Percentiles rank a stretch among this genome's conserved stretches.
Evolutionary conservation across 2,888 invertebrate species (phyloP).

Genomic region (Volucella zonaria): DNA sequence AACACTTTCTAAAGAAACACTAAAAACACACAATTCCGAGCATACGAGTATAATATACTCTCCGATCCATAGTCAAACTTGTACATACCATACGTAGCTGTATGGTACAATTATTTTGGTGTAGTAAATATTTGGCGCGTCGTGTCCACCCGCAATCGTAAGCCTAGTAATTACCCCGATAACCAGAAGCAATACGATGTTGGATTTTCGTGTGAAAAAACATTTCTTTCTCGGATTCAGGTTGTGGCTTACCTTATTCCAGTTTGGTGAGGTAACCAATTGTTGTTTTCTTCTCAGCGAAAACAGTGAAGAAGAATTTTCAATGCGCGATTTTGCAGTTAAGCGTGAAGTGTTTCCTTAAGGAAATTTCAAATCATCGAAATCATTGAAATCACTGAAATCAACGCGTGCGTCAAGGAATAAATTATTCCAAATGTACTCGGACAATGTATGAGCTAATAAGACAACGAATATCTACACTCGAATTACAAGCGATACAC

Average conservation of each 20-base stretch:
- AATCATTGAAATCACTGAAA: not conserved
- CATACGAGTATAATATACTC: too few relatives aligned
- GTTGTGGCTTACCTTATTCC: not conserved
- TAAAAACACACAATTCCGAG: conserved; percentile 15
- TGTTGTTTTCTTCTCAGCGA: conserved; percentile 7
- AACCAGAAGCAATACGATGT: conserved; percentile 45
- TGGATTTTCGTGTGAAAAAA: conserved; percentile 33
- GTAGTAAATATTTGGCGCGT: conserved; percentile 48
- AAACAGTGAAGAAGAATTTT: conserved; percentile 8
- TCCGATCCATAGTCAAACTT: too few relatives aligned
- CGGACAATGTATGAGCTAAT: not conserved
- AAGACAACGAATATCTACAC: not conserved
- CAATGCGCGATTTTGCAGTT: conserved; percentile 27
- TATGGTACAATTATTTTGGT: conserved; percentile 44
- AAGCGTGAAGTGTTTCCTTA: conserved; percentile 57
- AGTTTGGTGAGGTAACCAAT: conserved; percentile 29
- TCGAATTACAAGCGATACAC: conserved; percentile 12
- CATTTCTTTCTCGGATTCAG: conserved; percentile 48
- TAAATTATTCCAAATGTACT: conserved; percentile 32
- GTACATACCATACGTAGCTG: conserved; percentile 33
- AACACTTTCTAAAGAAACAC: conserved; percentile 63
- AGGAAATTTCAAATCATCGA: conserved; percentile 22
- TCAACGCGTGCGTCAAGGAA: conserved; percentile 28
- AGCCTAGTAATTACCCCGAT: conserved; percentile 25
- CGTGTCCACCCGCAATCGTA: conserved; percentile 48